These are phyloP conservation scores for Linnaemya tessellans DNA, from an alignment of 2,888 invertebrate genomes.

Conservation along the genomic window DNA sequence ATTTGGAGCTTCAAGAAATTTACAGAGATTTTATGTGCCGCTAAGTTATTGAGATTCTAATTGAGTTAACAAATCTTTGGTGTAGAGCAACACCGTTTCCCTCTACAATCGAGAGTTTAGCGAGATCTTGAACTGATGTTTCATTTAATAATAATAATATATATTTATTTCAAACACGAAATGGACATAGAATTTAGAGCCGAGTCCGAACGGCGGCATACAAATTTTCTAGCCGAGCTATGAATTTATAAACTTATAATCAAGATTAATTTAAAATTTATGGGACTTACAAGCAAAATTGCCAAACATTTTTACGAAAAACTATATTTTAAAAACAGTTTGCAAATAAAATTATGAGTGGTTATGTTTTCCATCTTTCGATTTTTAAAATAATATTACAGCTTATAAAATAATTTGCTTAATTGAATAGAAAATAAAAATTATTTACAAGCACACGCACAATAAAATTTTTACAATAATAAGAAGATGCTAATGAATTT, in stretches of 20 bases:
- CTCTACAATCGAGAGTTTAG: not conserved
- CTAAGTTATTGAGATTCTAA: not conserved
- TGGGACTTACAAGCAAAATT: not conserved
- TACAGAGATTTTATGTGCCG: not conserved
- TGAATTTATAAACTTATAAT: not conserved
- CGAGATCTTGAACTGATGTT: not conserved
- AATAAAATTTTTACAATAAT: constrained; percentile 42
- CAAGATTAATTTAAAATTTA: not conserved
- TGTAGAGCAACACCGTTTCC: not conserved
- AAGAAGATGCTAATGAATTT: constrained; percentile 35
- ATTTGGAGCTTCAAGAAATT: too few species aligned
- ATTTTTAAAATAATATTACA: constrained; percentile 39
- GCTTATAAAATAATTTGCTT: constrained; percentile 27
- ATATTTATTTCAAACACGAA: not conserved
- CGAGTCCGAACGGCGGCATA: constrained; percentile 1
- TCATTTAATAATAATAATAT: not conserved
- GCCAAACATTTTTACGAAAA: not conserved
- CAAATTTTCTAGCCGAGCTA: not conserved
- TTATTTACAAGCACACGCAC: constrained; percentile 51
- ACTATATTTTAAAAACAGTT: not conserved
- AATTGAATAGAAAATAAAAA: constrained; percentile 26
- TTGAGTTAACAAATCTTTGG: too few species aligned
- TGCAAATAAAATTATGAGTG: not conserved
- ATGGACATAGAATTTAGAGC: not conserved
- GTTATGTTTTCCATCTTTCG: constrained; percentile 16